Evolutionary conservation across 37 sponge, comb jelly and placozoan genomes (phyloP).

Genomic region (Mnemiopsis leidyi): DNA sequence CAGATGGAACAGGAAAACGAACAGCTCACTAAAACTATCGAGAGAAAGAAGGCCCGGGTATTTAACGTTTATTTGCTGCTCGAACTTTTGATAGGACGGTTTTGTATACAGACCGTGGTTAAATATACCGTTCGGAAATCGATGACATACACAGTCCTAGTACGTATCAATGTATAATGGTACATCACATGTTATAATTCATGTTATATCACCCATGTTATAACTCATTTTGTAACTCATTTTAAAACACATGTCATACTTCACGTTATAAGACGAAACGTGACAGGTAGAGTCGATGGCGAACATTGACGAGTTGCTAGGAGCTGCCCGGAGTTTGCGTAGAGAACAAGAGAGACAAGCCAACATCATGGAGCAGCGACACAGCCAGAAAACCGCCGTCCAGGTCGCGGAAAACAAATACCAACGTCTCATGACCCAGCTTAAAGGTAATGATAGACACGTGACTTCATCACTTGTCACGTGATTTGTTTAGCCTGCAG

Average conservation of each 20-base stretch:
- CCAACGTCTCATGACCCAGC: slow-evolving; percentile 70
- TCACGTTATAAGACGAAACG: too few species aligned
- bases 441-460: slow-evolving; percentile 56
- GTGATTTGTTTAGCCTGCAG: neutral
- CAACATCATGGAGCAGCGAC: slow-evolving; percentile 70
- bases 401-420: slow-evolving; percentile 77
- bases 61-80: too few species aligned
- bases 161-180: too few species aligned
- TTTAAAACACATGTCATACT: too few species aligned
- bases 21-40: slow-evolving; percentile 73
- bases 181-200: too few species aligned
- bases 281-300: slow-evolving; percentile 67
- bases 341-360: slow-evolving; percentile 70
- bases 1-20: slow-evolving; percentile 97
- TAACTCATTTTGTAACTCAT: too few species aligned
- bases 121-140: too few species aligned
- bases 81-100: too few species aligned
- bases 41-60: slow-evolving; percentile 55
- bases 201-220: too few species aligned
- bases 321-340: slow-evolving; percentile 75
- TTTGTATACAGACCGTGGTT: too few species aligned
- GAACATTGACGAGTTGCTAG: slow-evolving; percentile 70
- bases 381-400: slow-evolving; percentile 73
- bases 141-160: too few species aligned
- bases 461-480: neutral